A percentile compares a stretch with the other conserved stretches of the same genome.
Evolutionary conservation across 2,113 vertebrate genomes (phyloP).

Genomic region (Trematomus loennbergii): DNA sequence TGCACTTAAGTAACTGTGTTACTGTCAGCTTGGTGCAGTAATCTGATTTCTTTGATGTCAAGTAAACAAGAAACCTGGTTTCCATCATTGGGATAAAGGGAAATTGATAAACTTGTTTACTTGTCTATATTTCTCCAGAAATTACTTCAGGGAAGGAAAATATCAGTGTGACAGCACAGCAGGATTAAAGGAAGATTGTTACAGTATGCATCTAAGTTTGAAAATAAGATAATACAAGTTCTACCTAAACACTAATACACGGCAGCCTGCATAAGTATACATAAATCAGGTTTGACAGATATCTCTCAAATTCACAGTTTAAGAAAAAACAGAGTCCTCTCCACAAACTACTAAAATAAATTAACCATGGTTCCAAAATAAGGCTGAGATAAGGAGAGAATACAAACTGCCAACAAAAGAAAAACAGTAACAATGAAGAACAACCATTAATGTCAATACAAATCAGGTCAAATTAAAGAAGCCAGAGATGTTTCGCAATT

Average conservation of each 20-base stretch:
- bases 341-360: neutral
- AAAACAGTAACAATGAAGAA: neutral
- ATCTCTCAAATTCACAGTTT: neutral
- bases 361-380: neutral
- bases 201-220: neutral
- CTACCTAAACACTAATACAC: neutral
- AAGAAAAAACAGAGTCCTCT: neutral
- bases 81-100: constrained; percentile 14
- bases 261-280: neutral
- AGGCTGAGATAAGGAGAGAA: neutral
- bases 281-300: neutral
- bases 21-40: constrained; percentile 45
- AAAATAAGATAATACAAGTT: neutral
- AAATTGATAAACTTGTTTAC: constrained; percentile 25
- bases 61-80: constrained; percentile 29
- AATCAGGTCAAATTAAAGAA: neutral
- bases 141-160: neutral
- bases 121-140: neutral
- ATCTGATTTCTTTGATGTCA: constrained; percentile 37
- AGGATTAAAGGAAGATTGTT: neutral
- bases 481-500: neutral
- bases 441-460: neutral
- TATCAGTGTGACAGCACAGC: constrained; percentile 13
- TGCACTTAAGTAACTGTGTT: constrained; percentile 46
- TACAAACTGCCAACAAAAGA: neutral